Conservation (phyloP, 2,113 vertebrate species). For the Entomyzon cyanotis region DNA sequence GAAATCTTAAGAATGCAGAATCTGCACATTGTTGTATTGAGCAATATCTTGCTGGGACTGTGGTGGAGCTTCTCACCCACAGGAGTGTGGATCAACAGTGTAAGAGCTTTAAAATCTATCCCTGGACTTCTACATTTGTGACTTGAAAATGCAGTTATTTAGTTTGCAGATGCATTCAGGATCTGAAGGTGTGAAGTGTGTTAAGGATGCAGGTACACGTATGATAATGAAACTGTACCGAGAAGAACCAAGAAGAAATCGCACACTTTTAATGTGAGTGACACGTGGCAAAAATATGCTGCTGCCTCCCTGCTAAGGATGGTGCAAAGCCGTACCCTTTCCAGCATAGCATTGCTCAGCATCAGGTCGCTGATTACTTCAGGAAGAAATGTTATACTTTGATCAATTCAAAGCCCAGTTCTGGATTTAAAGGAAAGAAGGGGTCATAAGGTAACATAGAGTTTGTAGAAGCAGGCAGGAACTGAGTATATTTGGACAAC, state of each 20-base stretch:
- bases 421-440: neutral
- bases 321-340: neutral
- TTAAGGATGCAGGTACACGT: neutral
- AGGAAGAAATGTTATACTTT: neutral
- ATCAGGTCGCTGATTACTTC: neutral
- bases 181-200: neutral
- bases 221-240: neutral
- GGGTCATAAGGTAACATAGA: accelerated
- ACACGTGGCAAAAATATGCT: neutral
- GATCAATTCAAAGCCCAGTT: neutral
- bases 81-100: accelerated
- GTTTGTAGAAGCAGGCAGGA: neutral
- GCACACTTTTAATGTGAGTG: neutral
- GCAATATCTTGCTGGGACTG: neutral
- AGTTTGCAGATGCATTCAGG: neutral
- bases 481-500: accelerated
- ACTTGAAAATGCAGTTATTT: neutral
- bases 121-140: neutral
- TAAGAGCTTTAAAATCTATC: neutral
- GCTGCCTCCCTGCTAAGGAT: neutral
- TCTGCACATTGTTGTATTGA: neutral
- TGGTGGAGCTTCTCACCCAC: neutral
- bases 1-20: neutral
- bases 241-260: neutral
- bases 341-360: neutral